Percentiles rank a stretch among this genome's conserved stretches.
Conservation (phyloP, 2,888 invertebrate genomes). For the Trachelus tabidus region DNA sequence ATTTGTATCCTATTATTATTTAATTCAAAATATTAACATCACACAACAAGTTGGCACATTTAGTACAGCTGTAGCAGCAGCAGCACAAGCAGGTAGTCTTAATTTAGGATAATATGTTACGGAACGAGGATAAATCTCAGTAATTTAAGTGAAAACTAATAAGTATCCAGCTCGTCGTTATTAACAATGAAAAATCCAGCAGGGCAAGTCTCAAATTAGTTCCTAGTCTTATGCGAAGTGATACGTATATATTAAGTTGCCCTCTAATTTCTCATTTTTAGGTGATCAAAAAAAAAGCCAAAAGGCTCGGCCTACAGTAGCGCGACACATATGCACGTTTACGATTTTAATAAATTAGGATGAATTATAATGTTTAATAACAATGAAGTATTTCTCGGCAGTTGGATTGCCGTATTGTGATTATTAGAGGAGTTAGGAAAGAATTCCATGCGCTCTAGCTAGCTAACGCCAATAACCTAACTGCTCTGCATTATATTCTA, state of each 20-base stretch:
- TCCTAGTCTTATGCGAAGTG: constrained; percentile 60
- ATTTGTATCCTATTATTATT: no score
- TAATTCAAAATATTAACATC: no score
- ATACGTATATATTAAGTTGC: constrained; percentile 41
- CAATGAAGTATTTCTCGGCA: constrained; percentile 40
- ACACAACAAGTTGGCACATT: no score
- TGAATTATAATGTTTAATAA: background rate
- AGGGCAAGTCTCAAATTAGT: constrained; percentile 48
- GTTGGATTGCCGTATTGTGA: constrained; percentile 53
- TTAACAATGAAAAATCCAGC: constrained; percentile 15
- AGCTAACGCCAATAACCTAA: constrained; percentile 47
- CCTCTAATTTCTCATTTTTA: constrained; percentile 24
- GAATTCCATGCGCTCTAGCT: constrained; percentile 50
- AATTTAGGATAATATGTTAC: no score
- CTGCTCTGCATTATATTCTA: constrained; percentile 47
- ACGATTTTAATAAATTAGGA: no score
- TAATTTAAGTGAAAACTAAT: constrained; percentile 4
- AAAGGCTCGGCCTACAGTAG: constrained; percentile 51
- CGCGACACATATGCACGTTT: no score
- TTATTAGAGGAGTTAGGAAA: constrained; percentile 53
- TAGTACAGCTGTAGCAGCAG: no score
- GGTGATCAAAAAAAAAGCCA: constrained; percentile 22
- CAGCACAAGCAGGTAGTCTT: no score
- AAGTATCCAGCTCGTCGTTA: background rate
- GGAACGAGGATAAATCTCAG: background rate